Base-by-base conservation (phyloP, 1,140 invertebrate species). In the Brachionus rubens region DNA sequence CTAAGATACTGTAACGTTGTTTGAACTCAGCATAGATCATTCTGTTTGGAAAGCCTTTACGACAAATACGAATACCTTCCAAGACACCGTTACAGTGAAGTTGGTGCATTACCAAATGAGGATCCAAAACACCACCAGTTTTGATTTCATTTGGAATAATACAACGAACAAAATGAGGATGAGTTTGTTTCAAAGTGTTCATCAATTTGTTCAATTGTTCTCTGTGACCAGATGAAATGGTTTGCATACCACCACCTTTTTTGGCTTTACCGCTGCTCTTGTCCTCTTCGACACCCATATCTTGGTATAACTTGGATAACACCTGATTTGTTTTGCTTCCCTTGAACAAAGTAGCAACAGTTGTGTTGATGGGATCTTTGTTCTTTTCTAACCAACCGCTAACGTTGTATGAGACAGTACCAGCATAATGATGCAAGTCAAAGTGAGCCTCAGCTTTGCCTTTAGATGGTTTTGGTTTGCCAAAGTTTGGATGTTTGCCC, bases 61-160 rank as follows among this genome's bases (percentile, higher is more conserved):
- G 91, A 87, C 97, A 99, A 89, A 99, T 99, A 95, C 97, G 95
- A 89, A 99, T 99, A 88, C 97, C 97, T 91, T 99, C 97, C 89
- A 99, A 91, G 88, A 99, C 97, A 95, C 97, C 97, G 90, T 99
- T 99, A 92, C 97, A 99, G 79, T 96, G 98, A 81, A 99, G 89
- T 89, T 99, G 97, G 87, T 99, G 86, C 24, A 87, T 93, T 54
- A 99, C 97, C 87, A 99, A 89, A 83, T 94, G 92, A 78, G 97
- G 95, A 86, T 99, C 97, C 86, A 99, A 97, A 77, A 98, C 88
- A 89, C 96, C 90, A 82, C 94, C 88, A 82, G 92, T 90, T 88
- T 98, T 98, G 89, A 93, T 88, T 87, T 98, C 95, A 84, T 99
- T 99, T 87, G 96, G 96, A 87, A 99, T 98, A 89, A 98, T 98